phyloP scores from a whole-genome alignment of 2,797 vertebrate species.

The Phrynocephalus guinanensis region DNA sequence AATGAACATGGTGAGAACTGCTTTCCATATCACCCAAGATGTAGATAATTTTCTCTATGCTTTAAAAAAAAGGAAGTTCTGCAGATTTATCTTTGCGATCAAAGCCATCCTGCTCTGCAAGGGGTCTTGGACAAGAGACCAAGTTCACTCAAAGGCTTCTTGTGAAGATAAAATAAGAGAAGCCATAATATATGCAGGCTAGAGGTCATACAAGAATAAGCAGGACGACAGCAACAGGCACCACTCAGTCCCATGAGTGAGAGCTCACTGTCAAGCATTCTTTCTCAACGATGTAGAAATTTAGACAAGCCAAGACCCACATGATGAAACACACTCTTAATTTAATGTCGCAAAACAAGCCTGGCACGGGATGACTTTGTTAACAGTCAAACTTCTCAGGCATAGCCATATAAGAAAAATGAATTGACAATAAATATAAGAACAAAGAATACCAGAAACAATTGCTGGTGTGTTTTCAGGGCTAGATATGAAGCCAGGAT shows the following conservation, averaged over 20 bases:
- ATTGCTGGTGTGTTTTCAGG: too few species aligned
- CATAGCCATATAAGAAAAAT: background rate
- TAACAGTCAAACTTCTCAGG: background rate
- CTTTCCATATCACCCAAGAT: background rate
- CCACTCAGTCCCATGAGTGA: background rate
- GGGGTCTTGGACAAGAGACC: slow-evolving; percentile 4
- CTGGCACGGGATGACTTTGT: background rate
- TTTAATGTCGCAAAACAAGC: background rate
- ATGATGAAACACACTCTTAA: background rate
- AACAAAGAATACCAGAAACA: too few species aligned
- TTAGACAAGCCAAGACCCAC: background rate
- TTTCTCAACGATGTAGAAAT: background rate
- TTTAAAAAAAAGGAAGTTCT: background rate
- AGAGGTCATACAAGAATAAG: background rate
- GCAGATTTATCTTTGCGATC: slow-evolving; percentile 28
- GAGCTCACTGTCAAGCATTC: background rate
- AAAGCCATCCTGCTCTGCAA: slow-evolving; percentile 8
- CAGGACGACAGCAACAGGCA: background rate
- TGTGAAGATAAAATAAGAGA: slow-evolving; percentile 2
- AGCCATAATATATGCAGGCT: background rate
- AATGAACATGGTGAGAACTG: background rate
- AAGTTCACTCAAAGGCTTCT: background rate
- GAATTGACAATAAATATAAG: background rate
- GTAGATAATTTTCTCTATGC: background rate
- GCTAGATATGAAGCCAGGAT: too few species aligned